Base-by-base conservation (phyloP, 2,888 invertebrate species). In the Sycophila texana region DNA sequence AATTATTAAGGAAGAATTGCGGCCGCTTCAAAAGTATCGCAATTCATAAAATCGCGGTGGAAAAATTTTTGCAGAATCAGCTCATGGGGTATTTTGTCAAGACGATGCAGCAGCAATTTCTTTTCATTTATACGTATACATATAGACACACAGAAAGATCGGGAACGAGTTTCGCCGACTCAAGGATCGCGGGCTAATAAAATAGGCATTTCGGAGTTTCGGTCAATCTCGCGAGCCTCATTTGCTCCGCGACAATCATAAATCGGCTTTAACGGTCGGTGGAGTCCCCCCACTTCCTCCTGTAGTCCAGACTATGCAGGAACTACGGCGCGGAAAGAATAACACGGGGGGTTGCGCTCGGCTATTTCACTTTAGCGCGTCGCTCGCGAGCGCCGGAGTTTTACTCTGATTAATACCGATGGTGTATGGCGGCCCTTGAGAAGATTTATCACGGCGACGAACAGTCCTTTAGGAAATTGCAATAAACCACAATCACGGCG, bases 401-500 rank as follows among this genome's bases (percentile, higher is more conserved):
- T 81, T 74, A 77, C 78, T 74, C 77, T 81, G 74, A 81, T 81
- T 81, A 81, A 81, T 81, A 81, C 71, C 81, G 61, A 81, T 71
- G 74, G 81, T 81, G 78, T 81, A 81, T 74, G 73, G 66, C 51
- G 16, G 74, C 74, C 78, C 74, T 74, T 60, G 77, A 71, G 22
- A 72, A 73, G 78, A 78, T 77, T 78, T 81, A 78, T 81, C 66
- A 72, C 71, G 81, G 74, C 74, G 74, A 72, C 74, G 71, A 71
- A n/a, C 67, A 78, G 81, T 81, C 74, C 71, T 81, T 78, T 78
- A 74, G 71, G 67, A 66, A 81, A 77, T 75, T 73, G 78, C 78
- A 78, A 81, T 81, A 81, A 81, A 78, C 72, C 78, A 78, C 81
- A 81, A 81, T 78, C 78, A 78, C 77, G 12, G 70, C 18, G 63